phyloP scores from a whole-genome alignment of 2,888 invertebrate species.

The Trissolcus brochymenae region DNA sequence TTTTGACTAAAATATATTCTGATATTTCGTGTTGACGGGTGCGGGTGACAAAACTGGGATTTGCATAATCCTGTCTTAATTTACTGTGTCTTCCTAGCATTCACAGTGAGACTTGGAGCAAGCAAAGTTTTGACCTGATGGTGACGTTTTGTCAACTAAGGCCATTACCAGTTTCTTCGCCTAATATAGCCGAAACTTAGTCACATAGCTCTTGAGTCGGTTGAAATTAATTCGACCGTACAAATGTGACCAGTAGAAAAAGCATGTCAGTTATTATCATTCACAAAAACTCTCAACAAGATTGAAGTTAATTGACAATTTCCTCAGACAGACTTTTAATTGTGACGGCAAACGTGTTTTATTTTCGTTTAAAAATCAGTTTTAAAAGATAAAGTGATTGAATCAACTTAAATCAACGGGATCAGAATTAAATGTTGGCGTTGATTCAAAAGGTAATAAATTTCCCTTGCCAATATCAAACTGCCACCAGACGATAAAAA shows the following conservation, averaged over 20 bases:
- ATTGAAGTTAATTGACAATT: too few relatives aligned
- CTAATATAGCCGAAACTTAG: too few relatives aligned
- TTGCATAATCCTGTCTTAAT: conserved; percentile 1
- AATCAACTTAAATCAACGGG: too few relatives aligned
- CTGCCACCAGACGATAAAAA: conserved; percentile 25
- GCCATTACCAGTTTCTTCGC: not conserved
- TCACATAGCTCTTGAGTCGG: too few relatives aligned
- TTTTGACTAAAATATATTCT: not conserved
- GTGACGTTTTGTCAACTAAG: conserved; percentile 2
- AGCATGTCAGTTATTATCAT: not conserved
- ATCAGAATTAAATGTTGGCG: conserved; percentile 18
- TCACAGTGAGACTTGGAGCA: not conserved
- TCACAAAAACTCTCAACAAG: too few relatives aligned
- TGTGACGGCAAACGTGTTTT: not conserved
- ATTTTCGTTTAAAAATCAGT: too few relatives aligned
- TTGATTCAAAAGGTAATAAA: conserved; percentile 23
- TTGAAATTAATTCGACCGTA: not conserved
- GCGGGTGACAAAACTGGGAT: not conserved
- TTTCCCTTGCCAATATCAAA: conserved; percentile 14
- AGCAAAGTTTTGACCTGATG: conserved; percentile 2
- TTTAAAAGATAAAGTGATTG: too few relatives aligned
- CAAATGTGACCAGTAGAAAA: not conserved
- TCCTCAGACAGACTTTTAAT: too few relatives aligned
- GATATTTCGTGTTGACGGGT: conserved; percentile 1
- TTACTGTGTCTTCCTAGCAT: not conserved